Evolutionary conservation across 2,797 vertebrate species (phyloP), one percentile per base, ranked within the genome.

Genomic region (Eulemur albifrons): DNA sequence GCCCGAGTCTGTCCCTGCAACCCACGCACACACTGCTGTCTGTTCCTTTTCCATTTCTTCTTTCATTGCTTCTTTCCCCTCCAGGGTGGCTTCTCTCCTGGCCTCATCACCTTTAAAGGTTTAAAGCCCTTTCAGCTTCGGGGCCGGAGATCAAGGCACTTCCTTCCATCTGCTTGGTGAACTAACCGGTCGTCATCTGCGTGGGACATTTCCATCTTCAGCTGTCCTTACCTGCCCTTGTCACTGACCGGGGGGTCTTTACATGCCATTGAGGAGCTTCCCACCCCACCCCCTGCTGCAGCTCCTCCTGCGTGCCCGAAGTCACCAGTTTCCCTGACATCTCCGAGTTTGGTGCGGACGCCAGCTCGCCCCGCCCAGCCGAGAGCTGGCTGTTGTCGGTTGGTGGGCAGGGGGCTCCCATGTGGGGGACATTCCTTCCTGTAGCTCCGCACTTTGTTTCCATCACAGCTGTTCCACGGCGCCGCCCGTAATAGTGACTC

Each of bases 351-450:
- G 21, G 25, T 27, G 21, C 8, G 1, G 13, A 48, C 83, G 54
- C 23, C n/a, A 5, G 3, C 32, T 30, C 7, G 65, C 83, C n/a
- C 52, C 12, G 30, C n/a, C n/a, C 14, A 11, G 35, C 35, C 63
- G 0, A 2, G 43, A 18, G 11, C 4, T 9, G 50, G 48, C 21
- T 73, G 63, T n/a, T 84, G 70, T 80, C 32, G 0, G 67, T 54
- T 86, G 94, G 93, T 81, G 86, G 94, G 54, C 87, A 90, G 83
- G 83, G 80, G 77, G 59, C 85, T 96, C 54, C 92, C 86, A 0
- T 52, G 73, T 83, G 83, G 81, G 52, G 79, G 86, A 54, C 85
- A 77, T 93, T 77, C 95, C 91, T 92, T 65, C 75, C 0, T 17
- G 32, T 45, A 61, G 57, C 67, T 80, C 35, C 48, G 7, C 32